A percentile compares a stretch with the other conserved stretches of the same genome.
phyloP scores from a whole-genome alignment of 2,113 vertebrate species.

The Bufo gargarizans region DNA sequence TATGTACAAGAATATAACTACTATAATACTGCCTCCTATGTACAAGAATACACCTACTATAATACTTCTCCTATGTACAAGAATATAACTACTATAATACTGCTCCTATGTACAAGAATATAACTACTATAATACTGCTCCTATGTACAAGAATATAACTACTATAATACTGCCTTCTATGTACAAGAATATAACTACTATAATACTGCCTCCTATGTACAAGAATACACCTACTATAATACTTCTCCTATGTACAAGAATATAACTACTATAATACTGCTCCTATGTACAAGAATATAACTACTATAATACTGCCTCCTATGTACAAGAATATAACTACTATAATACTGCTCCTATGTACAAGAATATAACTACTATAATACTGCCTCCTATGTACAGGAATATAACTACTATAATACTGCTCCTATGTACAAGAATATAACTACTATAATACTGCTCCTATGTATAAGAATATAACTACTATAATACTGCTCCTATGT shows the following conservation, averaged over 20 bases:
- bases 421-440: neutral
- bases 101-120: neutral
- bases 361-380: too few species aligned
- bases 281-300: neutral
- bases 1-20: too few species aligned
- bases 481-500: too few species aligned
- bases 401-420: slow-evolving; percentile 8
- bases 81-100: neutral
- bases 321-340: neutral
- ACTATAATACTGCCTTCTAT: neutral
- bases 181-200: neutral
- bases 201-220: neutral
- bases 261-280: neutral
- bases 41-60: too few species aligned
- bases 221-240: neutral
- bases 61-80: neutral
- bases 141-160: neutral
- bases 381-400: neutral
- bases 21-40: too few species aligned
- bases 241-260: neutral
- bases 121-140: slow-evolving; percentile 6
- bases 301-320: slow-evolving; percentile 8
- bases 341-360: neutral
- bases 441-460: too few species aligned
- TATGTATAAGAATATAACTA: too few species aligned